These are phyloP conservation scores for Lagocephalus sceleratus DNA, from an alignment of 2,797 vertebrate genomes.

Conservation along the genomic window DNA sequence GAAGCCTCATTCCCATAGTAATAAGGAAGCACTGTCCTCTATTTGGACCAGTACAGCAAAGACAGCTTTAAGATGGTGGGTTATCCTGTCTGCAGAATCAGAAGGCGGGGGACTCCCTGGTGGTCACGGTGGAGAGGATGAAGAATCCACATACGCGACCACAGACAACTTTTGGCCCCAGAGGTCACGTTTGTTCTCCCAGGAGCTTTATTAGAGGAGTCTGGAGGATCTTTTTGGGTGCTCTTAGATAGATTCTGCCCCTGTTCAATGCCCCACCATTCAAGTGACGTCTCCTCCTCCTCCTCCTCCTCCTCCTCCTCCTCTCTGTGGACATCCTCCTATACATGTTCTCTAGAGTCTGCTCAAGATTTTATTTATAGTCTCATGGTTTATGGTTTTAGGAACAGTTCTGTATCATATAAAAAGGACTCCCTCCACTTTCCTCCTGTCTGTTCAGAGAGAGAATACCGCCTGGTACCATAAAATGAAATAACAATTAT, in stretches of 20 bases:
- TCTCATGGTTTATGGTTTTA: constrained; percentile 24
- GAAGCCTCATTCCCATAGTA: no score
- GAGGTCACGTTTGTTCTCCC: constrained; percentile 19
- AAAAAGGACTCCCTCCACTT: constrained; percentile 24
- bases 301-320: constrained; percentile 15
- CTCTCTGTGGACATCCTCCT: constrained; percentile 18
- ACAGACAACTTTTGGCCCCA: constrained; percentile 6
- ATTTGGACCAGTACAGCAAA: no score
- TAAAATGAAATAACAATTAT: constrained; percentile 12
- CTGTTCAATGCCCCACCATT: constrained; percentile 7
- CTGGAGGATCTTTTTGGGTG: constrained; percentile 15
- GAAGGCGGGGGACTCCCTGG: constrained; percentile 16
- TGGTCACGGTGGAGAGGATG: constrained; percentile 18
- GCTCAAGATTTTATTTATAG: constrained; percentile 21
- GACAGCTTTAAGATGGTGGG: constrained; percentile 4
- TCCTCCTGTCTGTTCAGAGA: constrained; percentile 15
- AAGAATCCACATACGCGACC: constrained; percentile 16
- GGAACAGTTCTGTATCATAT: constrained; percentile 28
- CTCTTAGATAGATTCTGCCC: constrained; percentile 16
- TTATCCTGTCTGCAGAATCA: constrained; percentile 11
- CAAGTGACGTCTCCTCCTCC: constrained; percentile 22
- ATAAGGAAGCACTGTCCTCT: no score
- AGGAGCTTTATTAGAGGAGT: constrained; percentile 41
- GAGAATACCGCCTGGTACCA: constrained; percentile 22
- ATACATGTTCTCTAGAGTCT: constrained; percentile 7